Percentiles rank a stretch among this genome's conserved stretches.
Evolutionary conservation across 2,113 vertebrate species (phyloP).

Genomic region (Megaceryle torquata): DNA sequence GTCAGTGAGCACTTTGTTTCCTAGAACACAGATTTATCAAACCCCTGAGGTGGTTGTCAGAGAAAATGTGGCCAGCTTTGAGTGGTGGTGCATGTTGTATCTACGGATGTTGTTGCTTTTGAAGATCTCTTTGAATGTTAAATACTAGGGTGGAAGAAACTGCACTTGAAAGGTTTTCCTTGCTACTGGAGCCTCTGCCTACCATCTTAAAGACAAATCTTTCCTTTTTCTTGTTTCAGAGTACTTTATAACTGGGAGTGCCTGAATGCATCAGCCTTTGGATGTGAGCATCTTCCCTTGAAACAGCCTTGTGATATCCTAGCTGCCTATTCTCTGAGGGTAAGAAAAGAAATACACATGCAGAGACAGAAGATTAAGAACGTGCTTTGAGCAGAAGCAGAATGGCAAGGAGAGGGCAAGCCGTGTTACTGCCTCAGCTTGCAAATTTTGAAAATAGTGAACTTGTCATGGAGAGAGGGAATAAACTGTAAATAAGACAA

Average conservation of each 20-base stretch:
- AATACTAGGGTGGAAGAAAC: not conserved
- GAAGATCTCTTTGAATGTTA: not conserved
- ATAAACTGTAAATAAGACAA: conserved; percentile 5
- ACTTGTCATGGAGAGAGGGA: not conserved
- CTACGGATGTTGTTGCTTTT: not conserved
- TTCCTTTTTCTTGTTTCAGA: conserved; percentile 28
- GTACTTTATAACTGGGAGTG: not conserved
- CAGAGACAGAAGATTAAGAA: not conserved
- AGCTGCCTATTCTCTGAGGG: not conserved
- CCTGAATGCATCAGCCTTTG: conserved; percentile 14
- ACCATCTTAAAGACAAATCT: not conserved
- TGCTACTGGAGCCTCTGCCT: not conserved
- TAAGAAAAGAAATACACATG: not conserved
- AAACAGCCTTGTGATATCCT: not conserved
- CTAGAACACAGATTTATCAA: not conserved
- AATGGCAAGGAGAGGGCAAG: not conserved
- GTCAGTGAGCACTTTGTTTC: not conserved
- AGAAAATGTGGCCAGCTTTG: not conserved
- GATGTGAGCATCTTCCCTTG: not conserved
- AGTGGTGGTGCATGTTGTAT: not conserved
- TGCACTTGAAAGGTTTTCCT: not conserved
- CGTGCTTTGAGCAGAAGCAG: not conserved
- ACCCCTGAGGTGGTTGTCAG: not conserved
- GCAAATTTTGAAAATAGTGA: not conserved
- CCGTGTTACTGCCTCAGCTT: not conserved